Evolutionary conservation across 2,888 invertebrate genomes (phyloP).

Genomic region (Nomada hirtipes): DNA sequence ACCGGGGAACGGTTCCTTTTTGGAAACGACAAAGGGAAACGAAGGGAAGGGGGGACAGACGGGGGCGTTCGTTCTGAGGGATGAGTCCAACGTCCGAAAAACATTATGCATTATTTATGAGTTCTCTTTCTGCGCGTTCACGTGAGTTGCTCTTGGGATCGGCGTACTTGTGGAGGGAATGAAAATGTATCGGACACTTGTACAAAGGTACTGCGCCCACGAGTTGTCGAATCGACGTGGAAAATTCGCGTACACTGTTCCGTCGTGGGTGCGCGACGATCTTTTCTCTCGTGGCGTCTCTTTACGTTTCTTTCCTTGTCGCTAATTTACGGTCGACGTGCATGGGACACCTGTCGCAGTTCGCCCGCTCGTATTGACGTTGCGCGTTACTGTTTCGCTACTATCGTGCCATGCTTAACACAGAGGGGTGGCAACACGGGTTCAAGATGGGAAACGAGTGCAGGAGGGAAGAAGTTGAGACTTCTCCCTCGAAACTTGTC

Average conservation of each 20-base stretch:
- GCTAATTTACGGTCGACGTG: conserved; percentile 50
- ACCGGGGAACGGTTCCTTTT: conserved; percentile 27
- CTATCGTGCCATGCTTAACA: conserved; percentile 57
- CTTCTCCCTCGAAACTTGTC: conserved; percentile 40
- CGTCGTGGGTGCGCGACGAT: neutral
- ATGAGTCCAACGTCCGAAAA: conserved; percentile 81
- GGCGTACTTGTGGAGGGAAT: conserved; percentile 22
- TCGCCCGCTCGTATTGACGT: conserved; percentile 56
- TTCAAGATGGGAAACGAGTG: conserved; percentile 10
- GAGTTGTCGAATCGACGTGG: neutral
- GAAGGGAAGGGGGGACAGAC: conserved; percentile 1
- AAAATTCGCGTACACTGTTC: neutral
- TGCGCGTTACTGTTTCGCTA: conserved; percentile 53
- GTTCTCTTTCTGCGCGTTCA: conserved; percentile 64
- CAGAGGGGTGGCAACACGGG: conserved; percentile 29
- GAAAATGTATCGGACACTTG: neutral
- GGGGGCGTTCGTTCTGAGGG: conserved; percentile 46
- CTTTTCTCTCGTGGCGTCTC: neutral
- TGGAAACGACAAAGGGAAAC: conserved; percentile 5
- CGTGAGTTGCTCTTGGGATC: conserved; percentile 56
- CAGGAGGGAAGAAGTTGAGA: conserved; percentile 34
- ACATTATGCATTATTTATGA: conserved; percentile 82
- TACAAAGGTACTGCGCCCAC: no score
- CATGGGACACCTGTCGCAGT: conserved; percentile 69
- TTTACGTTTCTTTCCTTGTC: conserved; percentile 5